Evolutionary conservation across 2,797 vertebrate species (phyloP).

Genomic region (Pseudocheirus occidentalis): DNA sequence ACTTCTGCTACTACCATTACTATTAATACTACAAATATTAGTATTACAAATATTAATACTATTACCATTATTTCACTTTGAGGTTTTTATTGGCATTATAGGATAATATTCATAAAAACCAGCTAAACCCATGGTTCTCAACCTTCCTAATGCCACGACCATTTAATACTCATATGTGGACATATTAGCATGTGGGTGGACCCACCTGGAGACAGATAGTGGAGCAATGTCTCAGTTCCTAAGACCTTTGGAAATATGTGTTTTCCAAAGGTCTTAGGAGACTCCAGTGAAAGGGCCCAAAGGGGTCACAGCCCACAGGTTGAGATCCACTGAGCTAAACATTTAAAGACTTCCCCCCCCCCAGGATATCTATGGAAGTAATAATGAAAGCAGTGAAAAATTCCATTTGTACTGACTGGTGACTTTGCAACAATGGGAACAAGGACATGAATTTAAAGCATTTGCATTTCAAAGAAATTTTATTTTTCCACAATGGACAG

Average conservation of each 20-base stretch:
- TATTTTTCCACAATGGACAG: not conserved
- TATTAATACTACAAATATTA: not conserved
- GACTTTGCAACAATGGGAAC: constrained; percentile 12
- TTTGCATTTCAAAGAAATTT: not conserved
- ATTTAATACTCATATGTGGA: too few relatives aligned
- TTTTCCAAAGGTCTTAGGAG: too few relatives aligned
- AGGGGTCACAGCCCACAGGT: too few relatives aligned
- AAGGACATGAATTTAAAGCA: constrained; percentile 6
- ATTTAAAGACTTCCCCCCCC: too few relatives aligned
- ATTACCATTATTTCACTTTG: not conserved
- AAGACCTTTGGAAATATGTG: too few relatives aligned
- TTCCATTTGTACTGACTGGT: constrained; percentile 4
- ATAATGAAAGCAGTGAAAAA: constrained; percentile 43
- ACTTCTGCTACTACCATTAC: not conserved
- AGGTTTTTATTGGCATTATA: not conserved
- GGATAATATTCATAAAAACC: not conserved
- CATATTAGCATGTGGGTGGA: too few relatives aligned
- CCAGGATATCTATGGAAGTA: not conserved
- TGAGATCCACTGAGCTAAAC: too few relatives aligned
- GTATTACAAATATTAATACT: not conserved
- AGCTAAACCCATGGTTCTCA: too few relatives aligned
- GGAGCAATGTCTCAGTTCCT: too few relatives aligned
- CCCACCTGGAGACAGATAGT: too few relatives aligned
- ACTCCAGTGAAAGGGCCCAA: too few relatives aligned
- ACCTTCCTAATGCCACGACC: too few relatives aligned